These are phyloP conservation scores for Isoperla grammatica DNA, from an alignment of 2,888 invertebrate species.

Conservation along the genomic window DNA sequence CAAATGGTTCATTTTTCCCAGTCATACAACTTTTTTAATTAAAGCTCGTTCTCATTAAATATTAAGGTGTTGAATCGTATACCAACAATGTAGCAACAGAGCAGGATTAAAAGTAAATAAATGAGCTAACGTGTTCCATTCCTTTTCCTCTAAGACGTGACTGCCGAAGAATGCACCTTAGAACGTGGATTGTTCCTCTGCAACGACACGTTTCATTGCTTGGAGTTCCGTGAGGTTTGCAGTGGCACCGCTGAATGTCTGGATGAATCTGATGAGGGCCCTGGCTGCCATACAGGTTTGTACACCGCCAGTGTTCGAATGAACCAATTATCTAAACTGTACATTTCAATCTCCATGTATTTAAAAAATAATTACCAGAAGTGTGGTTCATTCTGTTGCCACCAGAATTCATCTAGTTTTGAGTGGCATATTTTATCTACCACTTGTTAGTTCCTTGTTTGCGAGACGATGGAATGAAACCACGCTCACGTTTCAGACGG, in stretches of 20 bases:
- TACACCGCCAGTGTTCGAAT: conserved; percentile 17
- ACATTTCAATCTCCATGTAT: background rate
- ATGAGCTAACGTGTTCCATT: background rate
- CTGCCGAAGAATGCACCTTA: conserved; percentile 42
- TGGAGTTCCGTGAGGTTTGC: conserved; percentile 50
- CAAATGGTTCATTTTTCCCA: too few species aligned
- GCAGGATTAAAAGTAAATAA: too few species aligned
- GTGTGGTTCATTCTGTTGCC: too few species aligned
- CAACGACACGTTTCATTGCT: conserved; percentile 49
- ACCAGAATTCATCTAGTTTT: too few species aligned
- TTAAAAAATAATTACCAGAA: too few species aligned
- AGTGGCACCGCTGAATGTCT: conserved; percentile 52
- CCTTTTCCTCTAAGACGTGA: background rate
- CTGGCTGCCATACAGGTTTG: conserved; percentile 37
- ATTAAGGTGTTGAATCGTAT: too few species aligned
- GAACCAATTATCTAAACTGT: background rate
- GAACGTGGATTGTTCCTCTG: conserved; percentile 51
- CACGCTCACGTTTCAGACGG: conserved; percentile 11
- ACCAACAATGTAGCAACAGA: too few species aligned
- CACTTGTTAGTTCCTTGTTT: too few species aligned
- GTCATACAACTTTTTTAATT: too few species aligned
- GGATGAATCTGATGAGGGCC: conserved; percentile 58
- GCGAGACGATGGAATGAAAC: too few species aligned
- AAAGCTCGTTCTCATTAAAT: too few species aligned
- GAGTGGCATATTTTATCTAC: too few species aligned